Percentiles rank a stretch among this genome's conserved stretches.
Conservation (phyloP, 2,113 vertebrate genomes). For the Clinocottus analis region DNA sequence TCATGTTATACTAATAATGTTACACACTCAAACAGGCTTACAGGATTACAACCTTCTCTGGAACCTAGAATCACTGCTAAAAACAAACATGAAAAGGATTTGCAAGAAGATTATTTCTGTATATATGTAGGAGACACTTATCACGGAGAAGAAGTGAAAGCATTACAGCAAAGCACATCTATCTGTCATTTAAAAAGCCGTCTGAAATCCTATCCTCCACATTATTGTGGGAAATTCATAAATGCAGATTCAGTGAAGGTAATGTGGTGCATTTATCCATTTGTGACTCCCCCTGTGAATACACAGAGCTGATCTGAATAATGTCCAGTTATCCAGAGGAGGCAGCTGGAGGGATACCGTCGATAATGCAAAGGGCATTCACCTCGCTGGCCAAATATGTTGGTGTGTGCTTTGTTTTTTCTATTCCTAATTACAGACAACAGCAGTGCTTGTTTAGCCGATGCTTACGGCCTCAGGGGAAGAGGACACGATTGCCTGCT, state of each 20-base stretch:
- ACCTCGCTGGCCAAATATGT: slow-evolving; percentile 42
- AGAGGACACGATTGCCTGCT: slow-evolving; percentile 54
- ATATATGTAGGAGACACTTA: slow-evolving; percentile 42
- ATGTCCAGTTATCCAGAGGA: slow-evolving; percentile 53
- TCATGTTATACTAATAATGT: slow-evolving; percentile 71
- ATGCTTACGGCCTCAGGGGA: slow-evolving; percentile 50
- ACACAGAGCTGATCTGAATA: slow-evolving; percentile 35
- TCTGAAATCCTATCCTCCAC: slow-evolving; percentile 30
- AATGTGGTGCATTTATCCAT: slow-evolving; percentile 17
- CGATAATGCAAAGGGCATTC: slow-evolving; percentile 48
- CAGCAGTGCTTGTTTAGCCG: slow-evolving; percentile 51
- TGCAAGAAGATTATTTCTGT: slow-evolving; percentile 50
- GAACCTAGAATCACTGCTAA: slow-evolving; percentile 57
- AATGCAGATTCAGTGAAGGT: slow-evolving; percentile 27
- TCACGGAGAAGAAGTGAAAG: slow-evolving; percentile 34
- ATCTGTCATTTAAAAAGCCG: slow-evolving; percentile 36
- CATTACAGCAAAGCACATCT: slow-evolving; percentile 21
- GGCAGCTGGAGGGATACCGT: slow-evolving; percentile 51
- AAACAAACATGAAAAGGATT: slow-evolving; percentile 67
- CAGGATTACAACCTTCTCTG: slow-evolving; percentile 70
- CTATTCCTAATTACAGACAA: slow-evolving; percentile 61
- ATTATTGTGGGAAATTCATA: slow-evolving; percentile 36
- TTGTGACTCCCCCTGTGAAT: slow-evolving; percentile 3
- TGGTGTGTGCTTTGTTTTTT: slow-evolving; percentile 36
- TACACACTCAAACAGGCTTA: slow-evolving; percentile 71